Conservation (phyloP, 2,888 invertebrate species). For the Lottia scabra region DNA sequence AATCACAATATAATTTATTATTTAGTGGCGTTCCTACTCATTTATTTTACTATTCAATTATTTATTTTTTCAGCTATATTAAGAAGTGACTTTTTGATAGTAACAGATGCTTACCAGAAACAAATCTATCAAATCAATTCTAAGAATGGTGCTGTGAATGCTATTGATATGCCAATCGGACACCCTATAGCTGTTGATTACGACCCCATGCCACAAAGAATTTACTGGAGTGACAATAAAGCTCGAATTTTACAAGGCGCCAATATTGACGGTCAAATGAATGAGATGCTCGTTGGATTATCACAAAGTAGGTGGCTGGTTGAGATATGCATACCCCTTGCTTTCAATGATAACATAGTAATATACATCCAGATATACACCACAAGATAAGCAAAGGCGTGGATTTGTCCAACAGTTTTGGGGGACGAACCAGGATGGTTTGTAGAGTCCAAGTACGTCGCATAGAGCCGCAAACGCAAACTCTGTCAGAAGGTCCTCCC, state of each 20-base stretch:
- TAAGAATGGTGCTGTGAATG: constrained; percentile 70
- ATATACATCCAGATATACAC: too few species aligned
- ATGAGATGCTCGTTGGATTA: constrained; percentile 39
- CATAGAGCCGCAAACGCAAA: too few species aligned
- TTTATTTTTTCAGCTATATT: constrained; percentile 30
- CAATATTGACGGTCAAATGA: constrained; percentile 43
- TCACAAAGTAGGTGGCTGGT: constrained; percentile 35
- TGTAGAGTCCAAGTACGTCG: too few species aligned
- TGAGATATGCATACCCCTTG: neutral
- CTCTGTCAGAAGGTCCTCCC: too few species aligned
- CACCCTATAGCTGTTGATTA: constrained; percentile 86
- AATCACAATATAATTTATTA: too few species aligned
- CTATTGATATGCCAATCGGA: constrained; percentile 39
- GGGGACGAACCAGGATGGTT: too few species aligned
- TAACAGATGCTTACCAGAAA: constrained; percentile 71
- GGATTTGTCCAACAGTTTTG: too few species aligned
- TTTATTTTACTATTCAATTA: too few species aligned
- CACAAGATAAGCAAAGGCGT: too few species aligned
- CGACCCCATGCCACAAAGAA: constrained; percentile 80
- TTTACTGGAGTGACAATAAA: constrained; percentile 84
- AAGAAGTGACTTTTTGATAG: constrained; percentile 56
- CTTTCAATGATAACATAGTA: too few species aligned
- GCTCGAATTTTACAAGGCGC: constrained; percentile 51
- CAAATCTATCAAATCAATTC: constrained; percentile 84
- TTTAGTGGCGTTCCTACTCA: too few species aligned